Evolutionary conservation across 1,140 invertebrate genomes (phyloP), one percentile per base, ranked within the genome.

Genomic region (Orussus abietinus): DNA sequence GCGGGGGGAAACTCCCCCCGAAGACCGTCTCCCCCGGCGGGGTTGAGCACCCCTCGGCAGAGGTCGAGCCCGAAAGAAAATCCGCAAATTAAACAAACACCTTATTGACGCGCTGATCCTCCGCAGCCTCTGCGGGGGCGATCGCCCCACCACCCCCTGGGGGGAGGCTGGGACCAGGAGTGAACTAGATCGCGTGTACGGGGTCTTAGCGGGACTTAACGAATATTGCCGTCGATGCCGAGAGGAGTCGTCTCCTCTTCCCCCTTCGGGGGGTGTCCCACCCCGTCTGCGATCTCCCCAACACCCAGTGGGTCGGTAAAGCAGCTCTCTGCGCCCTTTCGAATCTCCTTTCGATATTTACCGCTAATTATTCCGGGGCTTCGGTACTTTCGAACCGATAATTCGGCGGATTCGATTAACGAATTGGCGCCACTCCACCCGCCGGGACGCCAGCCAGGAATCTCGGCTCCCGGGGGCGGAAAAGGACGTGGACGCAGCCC

Each of bases 71-170:
- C n/a, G n/a, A n/a, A n/a, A n/a, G n/a, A n/a, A 39, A 51, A 67
- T 63, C 53, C 54, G 47, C 47, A 64, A 68, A 64, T 68, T 65
- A 66, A 68, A 66, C 64, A 66, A 65, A 64, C 53, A 58, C 57
- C 53, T 55, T 64, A 59, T 59, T 62, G 66, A 66, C 62, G 52
- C 51, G 55, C 55, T 64, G 60, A 69, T 67, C 66, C 63, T 49
- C 36, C 19, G 26, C 22, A 6, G 22, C 6, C 22, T 25, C n/a
- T 25, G 22, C 22, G 22, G n/a, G 22, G 22, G 22, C n/a, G 22
- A 25, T 7, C 22, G 6, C n/a, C 22, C 33, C 29, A 44, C 43
- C 30, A 26, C 14, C 42, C 21, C 32, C 30, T 36, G 45, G 42
- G 30, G 38, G 29, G 48, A 43, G 49, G 32, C 29, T 33, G 43